Base-by-base conservation (phyloP, 2,888 invertebrate genomes). In the Escarpia spicata region DNA sequence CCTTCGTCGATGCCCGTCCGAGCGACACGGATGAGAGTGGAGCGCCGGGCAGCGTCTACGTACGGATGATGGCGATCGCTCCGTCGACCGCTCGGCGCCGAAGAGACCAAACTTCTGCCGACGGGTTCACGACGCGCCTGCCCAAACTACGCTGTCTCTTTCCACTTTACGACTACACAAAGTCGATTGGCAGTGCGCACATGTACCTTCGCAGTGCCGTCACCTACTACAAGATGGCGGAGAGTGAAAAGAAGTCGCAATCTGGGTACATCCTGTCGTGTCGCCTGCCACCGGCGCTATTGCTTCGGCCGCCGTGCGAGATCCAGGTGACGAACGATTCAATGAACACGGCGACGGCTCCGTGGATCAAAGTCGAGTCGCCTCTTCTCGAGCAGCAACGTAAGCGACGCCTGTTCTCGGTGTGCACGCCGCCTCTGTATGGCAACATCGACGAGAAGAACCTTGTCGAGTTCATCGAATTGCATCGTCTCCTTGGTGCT, bases 391-490 rank as follows among this genome's bases (percentile, higher is more conserved):
- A 44, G 75, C 19, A 15, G 75, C 37, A n/a, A 10, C 10, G 44
- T 45, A 31, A 37, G 75, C 37, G 45, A 12, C n/a, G 44, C 52
- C n/a, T 95, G 37, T 95, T 94, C 93, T 95, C 94, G 12, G 94
- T 96, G 15, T 96, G 96, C 94, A 94, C 96, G 75, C 95, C 96
- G 0, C 96, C 96, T 26, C 93, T 96, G 52, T 95, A 95, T 93
- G 96, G 96, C 10, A 94, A 93, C 19, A 93, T 95, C 43, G 93
- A 94, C 37, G 92, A 93, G 58, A 92, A 94, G 8, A 93, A 94
- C 19, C 94, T 96, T 90, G 93, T 96, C 26, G 96, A 96, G 92
- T 96, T 95, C 92, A 94, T 96, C 43, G 96, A 96, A 93, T 92
- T 96, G 12, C 94, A 95, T 91, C 93, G 94, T 58, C 90, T 95